Evolutionary conservation across 2,113 vertebrate species (phyloP).

Genomic region (Tachycineta bicolor): DNA sequence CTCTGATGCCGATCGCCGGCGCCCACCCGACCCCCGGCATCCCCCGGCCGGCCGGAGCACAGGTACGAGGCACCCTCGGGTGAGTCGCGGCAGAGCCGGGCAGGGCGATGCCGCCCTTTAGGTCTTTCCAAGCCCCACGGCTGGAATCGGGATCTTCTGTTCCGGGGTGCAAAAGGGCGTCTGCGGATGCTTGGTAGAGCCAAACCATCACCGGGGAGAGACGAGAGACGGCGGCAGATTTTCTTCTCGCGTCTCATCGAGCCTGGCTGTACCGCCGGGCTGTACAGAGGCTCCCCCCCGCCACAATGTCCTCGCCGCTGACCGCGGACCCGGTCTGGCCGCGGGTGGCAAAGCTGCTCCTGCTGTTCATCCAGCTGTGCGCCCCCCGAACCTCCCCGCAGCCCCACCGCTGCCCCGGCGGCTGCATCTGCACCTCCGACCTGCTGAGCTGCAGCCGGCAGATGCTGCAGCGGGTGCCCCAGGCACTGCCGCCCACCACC

Average conservation of each 20-base stretch:
- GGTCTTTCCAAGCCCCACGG: background rate
- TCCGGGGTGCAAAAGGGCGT: background rate
- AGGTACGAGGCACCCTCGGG: background rate
- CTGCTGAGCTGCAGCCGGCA: constrained; percentile 88
- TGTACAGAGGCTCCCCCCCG: background rate
- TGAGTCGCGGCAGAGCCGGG: background rate
- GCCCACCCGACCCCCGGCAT: background rate
- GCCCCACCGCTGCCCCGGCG: constrained; percentile 57
- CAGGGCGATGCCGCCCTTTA: background rate
- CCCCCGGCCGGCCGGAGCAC: background rate
- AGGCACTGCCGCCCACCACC: constrained; percentile 70
- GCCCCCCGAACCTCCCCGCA: background rate
- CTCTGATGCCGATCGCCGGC: background rate
- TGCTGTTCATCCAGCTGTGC: constrained; percentile 10
- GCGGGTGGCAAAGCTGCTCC: background rate
- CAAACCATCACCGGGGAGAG: background rate
- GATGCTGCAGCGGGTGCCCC: constrained; percentile 77
- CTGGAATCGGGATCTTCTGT: background rate
- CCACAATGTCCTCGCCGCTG: constrained; percentile 36
- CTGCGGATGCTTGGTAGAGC: background rate
- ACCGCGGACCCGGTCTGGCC: background rate
- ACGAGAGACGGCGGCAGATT: background rate
- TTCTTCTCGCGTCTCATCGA: background rate
- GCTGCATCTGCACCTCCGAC: constrained; percentile 88
- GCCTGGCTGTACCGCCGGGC: background rate